Base-by-base conservation (phyloP, 2,888 invertebrate genomes). In the Chorisops tibialis region DNA sequence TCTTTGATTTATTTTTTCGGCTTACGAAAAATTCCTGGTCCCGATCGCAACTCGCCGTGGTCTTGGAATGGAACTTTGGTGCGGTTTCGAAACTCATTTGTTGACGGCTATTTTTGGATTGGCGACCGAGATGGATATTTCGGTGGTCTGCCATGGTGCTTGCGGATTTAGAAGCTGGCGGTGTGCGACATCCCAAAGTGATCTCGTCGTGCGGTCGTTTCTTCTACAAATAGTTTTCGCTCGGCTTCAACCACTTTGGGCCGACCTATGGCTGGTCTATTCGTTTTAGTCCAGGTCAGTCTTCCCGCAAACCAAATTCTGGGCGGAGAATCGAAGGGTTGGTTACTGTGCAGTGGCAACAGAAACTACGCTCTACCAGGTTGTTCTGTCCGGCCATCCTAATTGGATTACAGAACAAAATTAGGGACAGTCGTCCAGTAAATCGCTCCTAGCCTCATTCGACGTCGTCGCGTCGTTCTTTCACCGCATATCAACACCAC, bases 101-200 rank as follows among this genome's bases (percentile, higher is more conserved):
- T 56, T 56, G 56, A 56, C 56, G 56, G 56, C 56, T 56, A 56
- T 56, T 56, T 56, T 56, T 43, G 56, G 56, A 43, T 39, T 45
- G 56, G 56, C 56, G 56, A 56, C 56, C 43, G 43, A 43, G 56
- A 45, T 30, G 41, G 12, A 43, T 16, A 30, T 43, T 56, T 37
- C 24, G 18, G 56, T 35, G 56, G 52, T 19, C 18, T n/a, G 12
- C 18, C 38, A 21, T 38, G 38, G 39, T 38, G 56, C 43, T 22
- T 56, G 56, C 56, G 43, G 56, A 56, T 56, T 56, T 56, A 56
- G 56, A 5, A 9, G 45, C 35, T 9, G 45, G 35, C 22, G 43
- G 19, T 45, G 19, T 12, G 41, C 16, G 30, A 30, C 21, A 24
- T 19, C 24, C 24, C 41, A 16, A 24, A 45, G 56, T 12, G 43